Evolutionary conservation across 2,888 invertebrate genomes (phyloP).

Genomic region (Zelleria hepariella): DNA sequence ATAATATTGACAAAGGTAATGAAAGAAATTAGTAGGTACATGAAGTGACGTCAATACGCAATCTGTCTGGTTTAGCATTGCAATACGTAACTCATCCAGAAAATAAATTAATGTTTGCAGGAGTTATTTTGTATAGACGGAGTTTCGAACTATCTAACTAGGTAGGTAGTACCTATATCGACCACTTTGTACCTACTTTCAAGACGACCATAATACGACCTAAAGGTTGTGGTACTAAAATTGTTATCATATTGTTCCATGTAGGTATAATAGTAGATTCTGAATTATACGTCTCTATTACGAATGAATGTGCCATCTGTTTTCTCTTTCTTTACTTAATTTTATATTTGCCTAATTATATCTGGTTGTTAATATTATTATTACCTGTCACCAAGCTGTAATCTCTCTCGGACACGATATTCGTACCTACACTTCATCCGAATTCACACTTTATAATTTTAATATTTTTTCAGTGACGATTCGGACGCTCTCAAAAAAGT

Average conservation of each 20-base stretch:
- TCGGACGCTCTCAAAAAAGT: too few species aligned
- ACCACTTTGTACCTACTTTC: not conserved
- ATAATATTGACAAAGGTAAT: not conserved
- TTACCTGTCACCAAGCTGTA: not conserved
- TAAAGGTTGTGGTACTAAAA: not conserved
- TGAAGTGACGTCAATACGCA: too few species aligned
- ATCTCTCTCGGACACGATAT: too few species aligned
- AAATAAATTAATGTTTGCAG: too few species aligned
- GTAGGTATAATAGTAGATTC: not conserved
- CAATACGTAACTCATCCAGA: too few species aligned
- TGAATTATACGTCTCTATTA: constrained; percentile 26
- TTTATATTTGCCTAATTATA: constrained; percentile 39
- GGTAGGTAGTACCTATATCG: not conserved
- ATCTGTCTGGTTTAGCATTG: too few species aligned
- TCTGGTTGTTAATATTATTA: not conserved
- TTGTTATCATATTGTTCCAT: not conserved
- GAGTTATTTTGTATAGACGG: not conserved
- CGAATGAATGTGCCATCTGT: constrained; percentile 65
- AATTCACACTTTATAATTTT: too few species aligned
- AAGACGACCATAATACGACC: constrained; percentile 11
- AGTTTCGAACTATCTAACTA: not conserved
- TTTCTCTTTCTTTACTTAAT: constrained; percentile 49
- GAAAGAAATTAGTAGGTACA: not conserved
- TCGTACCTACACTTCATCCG: too few species aligned
- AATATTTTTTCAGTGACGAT: too few species aligned